Conservation (phyloP, 2,888 invertebrate genomes). For the Trissoscelio sp. region DNA sequence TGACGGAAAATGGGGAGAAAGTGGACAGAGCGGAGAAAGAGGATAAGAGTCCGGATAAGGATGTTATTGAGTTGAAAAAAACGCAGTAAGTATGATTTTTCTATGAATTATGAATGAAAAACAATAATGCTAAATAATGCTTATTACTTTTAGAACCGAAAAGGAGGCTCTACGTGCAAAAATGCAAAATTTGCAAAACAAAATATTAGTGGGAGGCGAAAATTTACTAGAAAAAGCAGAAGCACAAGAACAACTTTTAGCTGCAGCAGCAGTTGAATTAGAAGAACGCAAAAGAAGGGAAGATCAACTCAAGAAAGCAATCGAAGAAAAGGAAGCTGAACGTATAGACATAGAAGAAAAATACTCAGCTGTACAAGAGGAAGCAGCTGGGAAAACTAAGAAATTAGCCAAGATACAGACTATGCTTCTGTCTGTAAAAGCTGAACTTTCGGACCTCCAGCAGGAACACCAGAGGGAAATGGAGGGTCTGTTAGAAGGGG, state of each 20-base stretch:
- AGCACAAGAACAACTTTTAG: conserved; percentile 94
- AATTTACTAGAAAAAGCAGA: conserved; percentile 98
- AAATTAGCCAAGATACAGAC: conserved; percentile 96
- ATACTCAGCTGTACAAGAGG: conserved; percentile 97
- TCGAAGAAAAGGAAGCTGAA: conserved; percentile 96
- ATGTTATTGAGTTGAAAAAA: conserved; percentile 88
- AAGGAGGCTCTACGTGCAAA: conserved; percentile 93
- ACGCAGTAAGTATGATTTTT: conserved; percentile 85
- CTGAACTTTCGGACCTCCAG: conserved; percentile 93
- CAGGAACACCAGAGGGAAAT: conserved; percentile 98
- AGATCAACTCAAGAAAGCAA: conserved; percentile 90
- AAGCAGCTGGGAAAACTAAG: conserved; percentile 95
- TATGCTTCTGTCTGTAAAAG: conserved; percentile 93
- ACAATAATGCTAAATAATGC: too few species aligned
- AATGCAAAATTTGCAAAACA: conserved; percentile 95
- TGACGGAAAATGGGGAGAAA: conserved; percentile 83
- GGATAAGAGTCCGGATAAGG: conserved; percentile 84
- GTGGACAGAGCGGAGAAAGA: conserved; percentile 85
- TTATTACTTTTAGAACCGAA: conserved; percentile 85
- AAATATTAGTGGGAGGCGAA: conserved; percentile 98
- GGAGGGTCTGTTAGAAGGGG: conserved; percentile 97
- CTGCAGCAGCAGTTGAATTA: conserved; percentile 93
- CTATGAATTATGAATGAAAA: too few species aligned
- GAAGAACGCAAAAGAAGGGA: conserved; percentile 92
- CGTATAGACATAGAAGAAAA: conserved; percentile 97